These are phyloP conservation scores for Nothocercus nigrocapillus DNA, from an alignment of 2,113 vertebrate species.

Conservation along the genomic window DNA sequence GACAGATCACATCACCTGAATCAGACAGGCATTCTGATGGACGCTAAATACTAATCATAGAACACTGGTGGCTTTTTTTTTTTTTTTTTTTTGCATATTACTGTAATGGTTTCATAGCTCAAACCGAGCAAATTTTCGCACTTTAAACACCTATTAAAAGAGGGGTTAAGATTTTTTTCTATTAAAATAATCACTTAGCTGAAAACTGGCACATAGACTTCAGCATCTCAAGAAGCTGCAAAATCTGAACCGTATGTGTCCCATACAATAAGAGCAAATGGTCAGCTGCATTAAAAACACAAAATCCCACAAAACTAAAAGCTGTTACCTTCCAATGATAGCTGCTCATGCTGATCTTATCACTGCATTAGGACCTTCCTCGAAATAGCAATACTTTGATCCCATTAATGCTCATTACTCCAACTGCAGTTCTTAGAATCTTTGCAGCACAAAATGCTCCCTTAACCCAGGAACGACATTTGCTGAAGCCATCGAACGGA, in stretches of 20 bases:
- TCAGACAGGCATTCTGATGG: background rate
- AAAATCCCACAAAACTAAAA: background rate
- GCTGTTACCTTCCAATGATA: background rate
- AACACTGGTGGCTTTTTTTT: background rate
- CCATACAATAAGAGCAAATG: background rate
- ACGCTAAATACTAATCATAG: slow-evolving; percentile 12
- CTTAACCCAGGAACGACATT: background rate
- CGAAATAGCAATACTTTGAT: background rate
- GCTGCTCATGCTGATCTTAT: background rate
- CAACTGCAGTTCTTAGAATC: slow-evolving; percentile 1
- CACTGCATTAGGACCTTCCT: background rate
- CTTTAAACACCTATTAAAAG: background rate
- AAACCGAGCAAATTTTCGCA: background rate
- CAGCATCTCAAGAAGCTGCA: background rate
- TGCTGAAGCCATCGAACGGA: slow-evolving; percentile 26
- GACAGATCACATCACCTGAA: background rate
- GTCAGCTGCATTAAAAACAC: background rate
- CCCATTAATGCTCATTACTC: background rate
- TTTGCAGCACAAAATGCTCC: background rate
- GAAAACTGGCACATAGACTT: background rate
- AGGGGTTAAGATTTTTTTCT: background rate
- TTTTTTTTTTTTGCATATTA: background rate
- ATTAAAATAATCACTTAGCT: background rate
- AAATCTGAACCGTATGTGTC: background rate
- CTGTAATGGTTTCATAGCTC: background rate